Evolutionary conservation across 2,888 invertebrate genomes (phyloP).

Genomic region (Agrochola litura): DNA sequence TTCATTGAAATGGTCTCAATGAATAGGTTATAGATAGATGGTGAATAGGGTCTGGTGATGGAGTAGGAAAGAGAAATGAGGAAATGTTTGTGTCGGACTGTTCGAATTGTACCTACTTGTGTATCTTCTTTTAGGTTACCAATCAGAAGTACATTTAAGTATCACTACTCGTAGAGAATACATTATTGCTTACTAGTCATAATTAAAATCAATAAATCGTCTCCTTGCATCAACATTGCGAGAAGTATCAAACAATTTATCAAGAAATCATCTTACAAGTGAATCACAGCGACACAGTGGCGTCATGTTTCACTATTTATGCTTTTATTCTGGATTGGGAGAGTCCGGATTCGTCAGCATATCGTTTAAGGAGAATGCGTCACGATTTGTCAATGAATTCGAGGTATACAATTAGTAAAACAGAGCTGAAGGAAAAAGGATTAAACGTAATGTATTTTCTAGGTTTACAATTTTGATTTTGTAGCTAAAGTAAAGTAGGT

Average conservation of each 20-base stretch:
- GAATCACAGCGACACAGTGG: slow-evolving; percentile 44
- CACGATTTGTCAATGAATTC: slow-evolving; percentile 12
- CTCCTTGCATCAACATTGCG: slow-evolving; percentile 7
- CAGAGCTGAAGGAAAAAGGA: neutral
- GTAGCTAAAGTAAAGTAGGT: neutral
- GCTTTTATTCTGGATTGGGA: slow-evolving; percentile 33
- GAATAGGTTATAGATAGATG: no score
- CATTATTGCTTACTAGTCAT: neutral
- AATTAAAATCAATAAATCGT: slow-evolving; percentile 36
- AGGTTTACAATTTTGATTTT: neutral
- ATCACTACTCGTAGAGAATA: neutral
- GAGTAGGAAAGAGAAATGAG: no score
- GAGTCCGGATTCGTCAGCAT: slow-evolving; percentile 38
- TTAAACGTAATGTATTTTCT: neutral
- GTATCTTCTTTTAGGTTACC: neutral
- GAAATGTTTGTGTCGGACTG: no score
- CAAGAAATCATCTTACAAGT: slow-evolving; percentile 35
- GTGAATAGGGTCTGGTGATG: no score
- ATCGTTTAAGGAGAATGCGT: slow-evolving; percentile 32
- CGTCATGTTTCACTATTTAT: slow-evolving; percentile 32
- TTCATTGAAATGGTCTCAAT: no score
- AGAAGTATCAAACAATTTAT: slow-evolving; percentile 28
- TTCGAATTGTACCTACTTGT: no score
- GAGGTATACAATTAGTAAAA: neutral
- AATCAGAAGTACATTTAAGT: neutral